A percentile compares a stretch with the other conserved stretches of the same genome.
Evolutionary conservation across 2,113 vertebrate species (phyloP).

Genomic region (Eulemur rufifrons): DNA sequence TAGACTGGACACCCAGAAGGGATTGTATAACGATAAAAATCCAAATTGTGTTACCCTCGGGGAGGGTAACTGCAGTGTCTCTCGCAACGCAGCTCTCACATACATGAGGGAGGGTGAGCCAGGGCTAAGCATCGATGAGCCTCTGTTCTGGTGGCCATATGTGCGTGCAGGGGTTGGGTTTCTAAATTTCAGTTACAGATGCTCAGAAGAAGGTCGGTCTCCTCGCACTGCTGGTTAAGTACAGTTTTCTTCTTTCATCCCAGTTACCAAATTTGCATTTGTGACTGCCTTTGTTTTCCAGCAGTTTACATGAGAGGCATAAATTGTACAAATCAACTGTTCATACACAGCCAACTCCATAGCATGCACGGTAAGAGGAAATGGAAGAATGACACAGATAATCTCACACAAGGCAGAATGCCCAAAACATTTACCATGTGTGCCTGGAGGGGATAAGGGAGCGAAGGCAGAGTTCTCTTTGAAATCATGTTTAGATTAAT

Average conservation of each 20-base stretch:
- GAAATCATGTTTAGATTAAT: slow-evolving; percentile 13
- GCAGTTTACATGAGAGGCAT: slow-evolving; percentile 17
- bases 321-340: slow-evolving; percentile 31
- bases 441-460: background rate
- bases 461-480: background rate
- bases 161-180: background rate
- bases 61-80: background rate
- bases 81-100: background rate
- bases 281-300: slow-evolving; percentile 27
- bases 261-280: background rate
- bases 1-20: background rate
- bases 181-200: background rate
- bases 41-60: background rate
- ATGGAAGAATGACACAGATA: background rate
- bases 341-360: background rate
- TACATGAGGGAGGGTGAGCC: background rate
- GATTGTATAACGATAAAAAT: background rate
- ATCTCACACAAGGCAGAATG: background rate
- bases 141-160: background rate
- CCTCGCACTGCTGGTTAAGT: background rate
- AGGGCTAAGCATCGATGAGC: background rate
- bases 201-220: background rate
- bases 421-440: background rate
- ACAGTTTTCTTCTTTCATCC: background rate
- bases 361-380: slow-evolving; percentile 14